phyloP scores from a whole-genome alignment of 2,113 vertebrate species.

The Abramis brama region DNA sequence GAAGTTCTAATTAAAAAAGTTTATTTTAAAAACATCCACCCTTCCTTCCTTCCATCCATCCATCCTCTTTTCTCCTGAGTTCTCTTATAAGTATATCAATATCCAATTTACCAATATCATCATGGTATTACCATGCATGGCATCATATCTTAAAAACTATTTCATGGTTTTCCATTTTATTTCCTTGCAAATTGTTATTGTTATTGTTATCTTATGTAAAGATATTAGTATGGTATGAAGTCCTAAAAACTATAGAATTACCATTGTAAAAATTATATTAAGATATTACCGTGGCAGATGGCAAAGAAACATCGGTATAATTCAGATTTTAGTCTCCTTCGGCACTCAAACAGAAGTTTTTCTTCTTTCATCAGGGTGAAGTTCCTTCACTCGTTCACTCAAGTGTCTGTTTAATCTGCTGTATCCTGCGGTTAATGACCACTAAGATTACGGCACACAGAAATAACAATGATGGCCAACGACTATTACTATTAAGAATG shows the following conservation, averaged over 20 bases:
- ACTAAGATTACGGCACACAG: background rate
- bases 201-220: too few relatives aligned
- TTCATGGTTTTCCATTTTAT: background rate
- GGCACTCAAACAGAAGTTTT: background rate
- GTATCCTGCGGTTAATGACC: slow-evolving; percentile 32
- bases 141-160: too few relatives aligned
- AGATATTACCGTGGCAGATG: background rate
- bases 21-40: too few relatives aligned
- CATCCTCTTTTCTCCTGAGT: too few relatives aligned
- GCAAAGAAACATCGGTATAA: background rate
- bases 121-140: too few relatives aligned
- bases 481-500: background rate
- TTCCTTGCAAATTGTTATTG: background rate
- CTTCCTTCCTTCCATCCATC: too few relatives aligned
- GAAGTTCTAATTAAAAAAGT: too few relatives aligned
- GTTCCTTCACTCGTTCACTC: slow-evolving; percentile 12
- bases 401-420: slow-evolving; percentile 13
- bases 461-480: background rate
- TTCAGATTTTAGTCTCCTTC: background rate
- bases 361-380: slow-evolving; percentile 11
- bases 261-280: too few relatives aligned
- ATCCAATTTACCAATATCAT: too few relatives aligned
- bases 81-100: too few relatives aligned
- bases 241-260: background rate
- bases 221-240: background rate